Evolutionary conservation across 2,797 vertebrate genomes (phyloP).

Genomic region (Melopsittacus undulatus): DNA sequence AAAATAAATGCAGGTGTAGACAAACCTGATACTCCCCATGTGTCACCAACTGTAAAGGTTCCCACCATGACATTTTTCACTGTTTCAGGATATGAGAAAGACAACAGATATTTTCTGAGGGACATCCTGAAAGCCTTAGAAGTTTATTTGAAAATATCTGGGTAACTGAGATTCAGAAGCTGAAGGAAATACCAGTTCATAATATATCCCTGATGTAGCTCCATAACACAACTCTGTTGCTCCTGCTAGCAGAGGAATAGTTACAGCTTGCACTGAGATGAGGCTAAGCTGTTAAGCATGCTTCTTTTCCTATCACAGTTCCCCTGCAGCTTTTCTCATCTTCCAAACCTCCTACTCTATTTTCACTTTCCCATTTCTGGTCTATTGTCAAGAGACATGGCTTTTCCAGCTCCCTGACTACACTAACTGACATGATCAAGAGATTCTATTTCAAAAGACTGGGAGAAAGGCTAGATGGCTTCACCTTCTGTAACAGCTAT

Average conservation of each 20-base stretch:
- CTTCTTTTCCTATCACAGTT: background rate
- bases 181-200: background rate
- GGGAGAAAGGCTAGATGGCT: background rate
- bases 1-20: background rate
- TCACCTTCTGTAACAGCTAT: background rate
- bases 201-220: background rate
- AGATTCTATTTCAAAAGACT: background rate
- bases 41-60: background rate
- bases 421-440: background rate
- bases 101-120: background rate
- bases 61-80: background rate
- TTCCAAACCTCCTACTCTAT: background rate
- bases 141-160: background rate
- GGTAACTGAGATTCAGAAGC: background rate
- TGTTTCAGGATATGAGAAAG: background rate
- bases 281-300: background rate
- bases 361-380: background rate
- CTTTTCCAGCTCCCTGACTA: background rate
- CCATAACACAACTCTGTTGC: background rate
- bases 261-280: background rate
- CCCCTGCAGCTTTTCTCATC: background rate
- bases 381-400: background rate
- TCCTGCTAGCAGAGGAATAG: background rate
- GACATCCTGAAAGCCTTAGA: background rate
- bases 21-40: background rate